Percentiles rank a stretch among this genome's conserved stretches.
Conservation (phyloP, 2,888 invertebrate species). For the Cetonia aurata region DNA sequence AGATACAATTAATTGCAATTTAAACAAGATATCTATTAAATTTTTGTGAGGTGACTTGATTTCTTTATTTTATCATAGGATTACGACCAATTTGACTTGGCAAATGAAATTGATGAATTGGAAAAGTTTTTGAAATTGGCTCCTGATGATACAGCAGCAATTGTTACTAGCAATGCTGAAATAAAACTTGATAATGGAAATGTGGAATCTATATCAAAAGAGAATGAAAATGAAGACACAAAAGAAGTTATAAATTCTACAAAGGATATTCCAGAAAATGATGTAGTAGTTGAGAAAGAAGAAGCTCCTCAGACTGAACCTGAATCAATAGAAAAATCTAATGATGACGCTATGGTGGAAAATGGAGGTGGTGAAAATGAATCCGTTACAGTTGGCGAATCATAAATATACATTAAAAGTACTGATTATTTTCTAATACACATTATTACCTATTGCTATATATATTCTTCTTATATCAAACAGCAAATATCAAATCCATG, state of each 20-base stretch:
- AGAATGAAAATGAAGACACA: constrained; percentile 51
- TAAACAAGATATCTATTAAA: neutral
- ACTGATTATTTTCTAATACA: constrained; percentile 39
- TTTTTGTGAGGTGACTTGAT: neutral
- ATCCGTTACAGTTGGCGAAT: constrained; percentile 20
- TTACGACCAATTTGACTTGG: constrained; percentile 92
- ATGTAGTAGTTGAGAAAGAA: constrained; percentile 21
- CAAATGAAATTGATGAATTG: constrained; percentile 91
- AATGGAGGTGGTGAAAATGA: constrained; percentile 30
- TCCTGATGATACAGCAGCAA: constrained; percentile 69
- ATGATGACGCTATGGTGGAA: constrained; percentile 29
- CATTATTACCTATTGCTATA: constrained; percentile 30
- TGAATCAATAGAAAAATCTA: constrained; percentile 22
- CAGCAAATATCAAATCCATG: constrained; percentile 18
- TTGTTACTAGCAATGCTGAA: constrained; percentile 67
- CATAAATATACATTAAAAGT: constrained; percentile 28
- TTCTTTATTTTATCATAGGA: constrained; percentile 72
- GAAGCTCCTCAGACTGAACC: constrained; percentile 27
- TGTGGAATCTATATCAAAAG: constrained; percentile 56
- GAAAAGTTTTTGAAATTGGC: constrained; percentile 88
- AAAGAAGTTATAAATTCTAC: constrained; percentile 48
- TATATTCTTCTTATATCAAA: constrained; percentile 20
- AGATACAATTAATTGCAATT: neutral
- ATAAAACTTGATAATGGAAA: constrained; percentile 62
- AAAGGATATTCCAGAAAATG: constrained; percentile 39